Percentiles rank a stretch among this genome's conserved stretches.
These are phyloP conservation scores for Panulirus ornatus DNA, from an alignment of 1,140 invertebrate species.

Conservation along the genomic window DNA sequence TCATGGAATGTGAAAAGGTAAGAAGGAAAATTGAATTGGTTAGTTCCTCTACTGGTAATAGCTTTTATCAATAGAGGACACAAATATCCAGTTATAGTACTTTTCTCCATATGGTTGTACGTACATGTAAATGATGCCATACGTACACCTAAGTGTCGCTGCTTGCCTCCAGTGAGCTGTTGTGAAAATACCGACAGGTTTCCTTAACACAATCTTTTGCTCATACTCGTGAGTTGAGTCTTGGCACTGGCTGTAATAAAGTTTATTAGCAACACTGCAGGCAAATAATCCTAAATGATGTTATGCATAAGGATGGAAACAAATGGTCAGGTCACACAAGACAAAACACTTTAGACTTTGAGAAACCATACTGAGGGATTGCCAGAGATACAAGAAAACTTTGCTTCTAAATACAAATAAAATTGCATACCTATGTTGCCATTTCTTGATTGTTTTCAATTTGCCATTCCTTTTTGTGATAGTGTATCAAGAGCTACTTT, in stretches of 20 bases:
- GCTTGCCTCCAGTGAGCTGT: constrained; percentile 69
- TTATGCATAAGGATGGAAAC: not conserved
- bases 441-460: constrained; percentile 42
- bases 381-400: constrained; percentile 50
- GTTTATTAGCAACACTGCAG: not conserved
- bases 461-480: constrained; percentile 44
- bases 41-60: not conserved
- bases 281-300: not conserved
- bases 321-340: not conserved
- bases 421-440: constrained; percentile 43
- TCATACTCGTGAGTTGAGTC: constrained; percentile 45
- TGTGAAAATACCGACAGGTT: constrained; percentile 55
- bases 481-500: constrained; percentile 30
- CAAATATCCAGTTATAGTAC: constrained; percentile 54
- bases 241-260: constrained; percentile 4
- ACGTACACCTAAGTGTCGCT: constrained; percentile 62
- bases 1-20: constrained; percentile 40
- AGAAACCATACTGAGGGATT: constrained; percentile 45
- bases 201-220: constrained; percentile 55
- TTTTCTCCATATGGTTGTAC: constrained; percentile 53
- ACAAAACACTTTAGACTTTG: not conserved
- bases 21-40: constrained; percentile 28
- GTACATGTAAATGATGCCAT: constrained; percentile 66
- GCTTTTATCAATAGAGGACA: constrained; percentile 44
- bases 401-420: constrained; percentile 34